Base-by-base conservation (phyloP, 2,888 invertebrate species). In the Troides helena region DNA sequence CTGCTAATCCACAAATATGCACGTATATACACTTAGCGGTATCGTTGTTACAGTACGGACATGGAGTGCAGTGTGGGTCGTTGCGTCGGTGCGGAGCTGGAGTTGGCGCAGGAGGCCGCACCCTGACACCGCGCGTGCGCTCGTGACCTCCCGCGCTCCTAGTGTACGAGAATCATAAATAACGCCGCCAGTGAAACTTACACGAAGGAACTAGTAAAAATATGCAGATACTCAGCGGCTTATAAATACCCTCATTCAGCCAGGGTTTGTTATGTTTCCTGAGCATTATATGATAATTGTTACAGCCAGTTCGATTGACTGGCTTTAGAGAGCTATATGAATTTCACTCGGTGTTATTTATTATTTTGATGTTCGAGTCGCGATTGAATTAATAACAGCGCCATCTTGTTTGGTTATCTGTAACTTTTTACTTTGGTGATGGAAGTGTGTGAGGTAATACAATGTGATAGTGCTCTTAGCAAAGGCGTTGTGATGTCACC, bases 51-150 rank as follows among this genome's bases (percentile, higher is more conserved):
- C 78, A 92, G 92, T 56, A 89, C 91, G 73, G 92, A 92, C 68
- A 91, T 92, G 92, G 92, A 92, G 73, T 88, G 89, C 84, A 92
- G 92, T 76, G 92, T 92, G n/a, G 92, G 89, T 0, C 85, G 90
- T 1, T 88, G 86, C 68, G 72, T 75, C 18, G 78, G 85, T 2
- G 74, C 77, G 1, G 89, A 90, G 73, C 90, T 91, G 8, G 63
- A 63, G 63, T 53, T 63, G 23, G 4, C 85, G 80, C 70, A 93
- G 75, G 93, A 93, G 75, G 93, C 93, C 53, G 82, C 86, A 58
- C 93, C 93, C 80, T 93, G 92, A 92, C 90, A 88, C 89, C 25
- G 79, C 83, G 58, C 71, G 59, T 58, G 1, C 53, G 14, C 71
- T 59, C 57, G 7, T 10, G 56, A 46, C 46, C 36, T 50, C 50